Evolutionary conservation across 2,113 vertebrate genomes (phyloP).

Genomic region (Fulica atra): DNA sequence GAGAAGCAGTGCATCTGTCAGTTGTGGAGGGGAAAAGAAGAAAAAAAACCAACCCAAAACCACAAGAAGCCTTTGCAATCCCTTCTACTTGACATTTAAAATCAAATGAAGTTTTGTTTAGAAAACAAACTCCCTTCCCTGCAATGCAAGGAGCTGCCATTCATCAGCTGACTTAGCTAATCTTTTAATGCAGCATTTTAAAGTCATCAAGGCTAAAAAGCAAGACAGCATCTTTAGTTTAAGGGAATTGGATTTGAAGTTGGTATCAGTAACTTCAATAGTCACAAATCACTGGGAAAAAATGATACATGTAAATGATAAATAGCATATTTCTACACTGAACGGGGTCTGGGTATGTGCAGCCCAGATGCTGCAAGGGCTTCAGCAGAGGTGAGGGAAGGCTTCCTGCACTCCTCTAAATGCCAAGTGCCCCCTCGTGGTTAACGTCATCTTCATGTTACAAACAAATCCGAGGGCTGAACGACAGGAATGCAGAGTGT

Average conservation of each 20-base stretch:
- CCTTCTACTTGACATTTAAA: background rate
- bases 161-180: background rate
- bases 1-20: background rate
- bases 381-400: background rate
- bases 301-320: background rate
- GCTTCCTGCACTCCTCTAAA: background rate
- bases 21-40: background rate
- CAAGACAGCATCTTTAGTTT: background rate
- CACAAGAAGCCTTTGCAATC: background rate
- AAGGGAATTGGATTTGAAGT: background rate
- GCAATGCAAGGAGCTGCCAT: background rate
- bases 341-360: background rate
- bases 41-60: background rate
- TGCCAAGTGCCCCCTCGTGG: slow-evolving; percentile 72
- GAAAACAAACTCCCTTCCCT: background rate
- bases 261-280: background rate
- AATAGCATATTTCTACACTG: background rate
- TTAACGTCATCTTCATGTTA: background rate
- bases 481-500: fast-evolving
- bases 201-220: background rate
- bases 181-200: background rate
- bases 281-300: background rate
- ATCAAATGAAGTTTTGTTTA: background rate
- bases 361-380: background rate
- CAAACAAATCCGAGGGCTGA: background rate